These are phyloP conservation scores for Chlorospingus flavigularis DNA, from an alignment of 2,797 vertebrate genomes.

Conservation along the genomic window DNA sequence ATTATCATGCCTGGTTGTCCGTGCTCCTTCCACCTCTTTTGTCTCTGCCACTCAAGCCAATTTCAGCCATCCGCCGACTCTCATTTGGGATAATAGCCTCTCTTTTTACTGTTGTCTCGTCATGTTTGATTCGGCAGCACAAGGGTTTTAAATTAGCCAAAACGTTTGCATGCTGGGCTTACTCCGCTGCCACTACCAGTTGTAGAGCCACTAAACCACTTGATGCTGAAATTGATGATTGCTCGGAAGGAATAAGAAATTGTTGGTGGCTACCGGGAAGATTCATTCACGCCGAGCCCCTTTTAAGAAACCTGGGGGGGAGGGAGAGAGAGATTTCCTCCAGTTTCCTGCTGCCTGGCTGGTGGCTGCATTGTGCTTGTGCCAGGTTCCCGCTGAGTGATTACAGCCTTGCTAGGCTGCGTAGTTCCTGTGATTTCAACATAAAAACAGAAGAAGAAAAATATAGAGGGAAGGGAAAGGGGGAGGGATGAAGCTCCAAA, in stretches of 20 bases:
- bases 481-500: neutral
- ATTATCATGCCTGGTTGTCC: slow-evolving; percentile 52
- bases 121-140: slow-evolving; percentile 75
- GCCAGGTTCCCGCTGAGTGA: slow-evolving; percentile 64
- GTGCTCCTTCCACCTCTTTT: slow-evolving; percentile 54
- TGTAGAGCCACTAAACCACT: slow-evolving; percentile 63
- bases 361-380: slow-evolving; percentile 53
- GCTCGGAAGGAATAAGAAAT: slow-evolving; percentile 70
- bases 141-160: slow-evolving; percentile 79
- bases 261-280: slow-evolving; percentile 65
- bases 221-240: slow-evolving; percentile 76
- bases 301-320: slow-evolving; percentile 52
- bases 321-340: slow-evolving; percentile 54
- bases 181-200: slow-evolving; percentile 47
- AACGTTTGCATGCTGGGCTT: slow-evolving; percentile 73
- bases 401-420: slow-evolving; percentile 61
- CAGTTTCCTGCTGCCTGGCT: slow-evolving; percentile 44
- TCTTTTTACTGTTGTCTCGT: slow-evolving; percentile 74
- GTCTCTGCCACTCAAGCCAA: slow-evolving; percentile 73
- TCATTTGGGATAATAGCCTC: slow-evolving; percentile 77
- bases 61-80: slow-evolving; percentile 69
- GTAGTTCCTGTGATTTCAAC: slow-evolving; percentile 71
- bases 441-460: slow-evolving; percentile 52
- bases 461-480: neutral
- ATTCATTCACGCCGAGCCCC: slow-evolving; percentile 51